Base-by-base conservation (phyloP, 2,113 vertebrate genomes). In the Serilophus lunatus region DNA sequence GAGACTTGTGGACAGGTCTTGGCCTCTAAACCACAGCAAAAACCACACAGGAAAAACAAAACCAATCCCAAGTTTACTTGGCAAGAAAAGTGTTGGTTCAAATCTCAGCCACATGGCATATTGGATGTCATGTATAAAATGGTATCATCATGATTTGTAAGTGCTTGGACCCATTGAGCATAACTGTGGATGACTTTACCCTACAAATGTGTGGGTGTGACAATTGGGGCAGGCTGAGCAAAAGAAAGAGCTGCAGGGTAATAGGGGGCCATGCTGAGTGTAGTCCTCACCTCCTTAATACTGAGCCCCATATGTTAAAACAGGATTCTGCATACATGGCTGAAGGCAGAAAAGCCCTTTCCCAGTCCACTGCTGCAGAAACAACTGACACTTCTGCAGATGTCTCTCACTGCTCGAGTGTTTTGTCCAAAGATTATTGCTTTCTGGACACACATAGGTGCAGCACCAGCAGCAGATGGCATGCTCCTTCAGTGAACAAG, bases 401-500 rank as follows among this genome's bases (percentile, higher is more conserved):
- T 51, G 10, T 25, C 35, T 91, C 35, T 28, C 1, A 0, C 13
- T 79, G 57, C 36, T 33, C 25, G 19, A 25, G 23, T 33, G 10
- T 77, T 88, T 35, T 44, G 9, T 61, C 23, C 5, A 2, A 40
- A 64, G 36, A 26, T n/a, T 69, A 3, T 19, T 72, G 24, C 17
- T 5, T 4, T 18, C 24, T 53, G 38, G 31, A 10, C 1, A 7
- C 12, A 20, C 8, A 1, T 7, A 23, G 18, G 20, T 60, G 63
- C 82, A 53, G 49, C 10, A 5, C 28, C 3, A 1, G 63, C 40
- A 65, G 40, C 53, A 22, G 20, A 9, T 0, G 0, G 25, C 7
- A 18, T 22, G 7, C 25, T 60, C 13, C 75, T 61, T 61, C 63
- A 33, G 45, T 40, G 60, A 78, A 23, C 35, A n/a, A 45, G 31